A percentile compares a stretch with the other conserved stretches of the same genome.
These are phyloP conservation scores for Arenaria interpres DNA, from an alignment of 2,113 vertebrate genomes.

Conservation along the genomic window DNA sequence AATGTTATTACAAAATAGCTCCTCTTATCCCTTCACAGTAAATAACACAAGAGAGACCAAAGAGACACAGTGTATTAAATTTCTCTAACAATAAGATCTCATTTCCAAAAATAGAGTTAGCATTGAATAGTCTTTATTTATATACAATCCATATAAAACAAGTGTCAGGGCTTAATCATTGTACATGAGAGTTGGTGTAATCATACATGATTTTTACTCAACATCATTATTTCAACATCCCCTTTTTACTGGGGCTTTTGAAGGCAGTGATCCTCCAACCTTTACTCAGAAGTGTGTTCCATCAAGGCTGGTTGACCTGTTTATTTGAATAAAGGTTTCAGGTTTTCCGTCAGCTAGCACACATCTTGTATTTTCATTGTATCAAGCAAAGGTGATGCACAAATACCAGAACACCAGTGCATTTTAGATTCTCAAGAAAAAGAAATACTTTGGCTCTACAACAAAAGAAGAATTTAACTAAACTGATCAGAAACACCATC, in stretches of 20 bases:
- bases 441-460: not conserved
- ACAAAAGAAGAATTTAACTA: not conserved
- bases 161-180: not conserved
- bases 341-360: not conserved
- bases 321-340: not conserved
- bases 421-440: not conserved
- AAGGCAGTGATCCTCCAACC: not conserved
- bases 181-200: not conserved
- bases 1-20: not conserved
- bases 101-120: conserved; percentile 34
- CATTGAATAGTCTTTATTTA: not conserved
- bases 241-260: not conserved
- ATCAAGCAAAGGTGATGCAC: not conserved
- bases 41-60: not conserved
- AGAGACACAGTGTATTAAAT: not conserved
- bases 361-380: not conserved
- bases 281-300: not conserved
- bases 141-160: not conserved
- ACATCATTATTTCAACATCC: not conserved
- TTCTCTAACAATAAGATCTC: not conserved
- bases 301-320: not conserved
- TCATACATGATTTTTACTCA: not conserved
- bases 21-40: not conserved
- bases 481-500: not conserved
- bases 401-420: not conserved